Evolutionary conservation across 2,797 vertebrate species (phyloP), one percentile per base, ranked within the genome.

Genomic region (Triplophysa bombifrons): DNA sequence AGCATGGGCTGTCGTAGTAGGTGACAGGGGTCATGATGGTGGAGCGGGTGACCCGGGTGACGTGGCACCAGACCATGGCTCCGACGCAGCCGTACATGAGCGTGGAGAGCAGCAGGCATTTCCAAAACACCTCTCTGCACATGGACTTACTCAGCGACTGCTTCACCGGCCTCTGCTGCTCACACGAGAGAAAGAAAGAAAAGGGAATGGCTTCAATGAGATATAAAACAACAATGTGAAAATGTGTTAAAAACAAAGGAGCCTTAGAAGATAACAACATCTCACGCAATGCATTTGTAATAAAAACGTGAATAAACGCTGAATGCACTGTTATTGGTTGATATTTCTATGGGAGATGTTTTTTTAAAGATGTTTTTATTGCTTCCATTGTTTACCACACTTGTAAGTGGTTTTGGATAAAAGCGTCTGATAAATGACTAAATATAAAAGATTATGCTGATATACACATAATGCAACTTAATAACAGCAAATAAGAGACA

Each of bases 21-120:
- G 97, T 97, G 96, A 95, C 97, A 88, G 53, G 53, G 3, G 53
- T 55, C 53, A 55, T 55, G 53, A 98, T 98, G 88, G 95, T 98
- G 91, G 98, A 88, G 19, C 96, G 95, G 56, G 97, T 98, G 92
- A 99, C 97, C 82, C 96, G 96, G 91, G 97, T 98, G 87, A 98
- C 95, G 0, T 98, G 96, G 91, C 97, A 99, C 97, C 97, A 99
- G 74, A 97, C 95, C 96, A 98, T 97, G 10, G 94, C 93, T 80
- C 96, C 97, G 93, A 98, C 94, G 90, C 97, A 99, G 92, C 97
- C 95, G 0, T 98, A 98, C 96, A 99, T 99, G 88, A 99, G 96
- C 72, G 97, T 80, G 2, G 97, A 98, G 30, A 99, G 91, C 83
- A 99, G 91, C 66, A 99, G 90, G 90, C 97, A 99, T 95, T 99